Evolutionary conservation across 1,140 invertebrate species (phyloP), one percentile per base, ranked within the genome.

Genomic region (Drosophila busckii): DNA sequence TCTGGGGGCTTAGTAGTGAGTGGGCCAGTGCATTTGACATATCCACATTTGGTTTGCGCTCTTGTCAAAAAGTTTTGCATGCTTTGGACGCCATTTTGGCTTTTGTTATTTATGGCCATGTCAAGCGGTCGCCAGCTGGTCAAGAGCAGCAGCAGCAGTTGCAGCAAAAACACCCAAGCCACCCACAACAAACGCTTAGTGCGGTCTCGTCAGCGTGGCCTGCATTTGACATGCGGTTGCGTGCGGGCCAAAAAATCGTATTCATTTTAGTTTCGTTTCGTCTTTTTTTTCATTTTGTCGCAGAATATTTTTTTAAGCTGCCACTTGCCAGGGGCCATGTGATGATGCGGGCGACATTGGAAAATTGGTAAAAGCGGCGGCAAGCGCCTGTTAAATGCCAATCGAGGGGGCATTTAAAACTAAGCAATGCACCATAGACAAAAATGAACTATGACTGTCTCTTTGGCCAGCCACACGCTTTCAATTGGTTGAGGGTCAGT

Each of bases 101-200:
- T 78, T n/a, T 80, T 80, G 71, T 78, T 78, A 78, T 78, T 78
- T 78, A 78, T 80, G 73, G 70, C 52, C 70, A 75, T 68, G 70
- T 73, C 70, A 75, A 75, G 70, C 64, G 70, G 63, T 68, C 42
- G 65, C 59, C 44, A 60, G 48, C 67, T 59, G 67, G 70, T 78
- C 67, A 78, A 80, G 67, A 54, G 65, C 19, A 29, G 40, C 45
- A 10, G 22, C 8, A n/a, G 15, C 23, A 42, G n/a, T n/a, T n/a
- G n/a, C 13, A 16, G 2, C 20, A 4, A 16, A 9, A 13, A 3
- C 37, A 9, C 25, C 16, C 46, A 31, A 16, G 20, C 31, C 45
- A 35, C 40, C 23, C 5, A 13, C 12, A 31, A 6, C 12, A 20
- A 3, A 28, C 20, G 13, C 1, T 17, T 17, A 20, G 8, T 9